Evolutionary conservation across 2,113 vertebrate genomes (phyloP).

Genomic region (Thermophis baileyi): DNA sequence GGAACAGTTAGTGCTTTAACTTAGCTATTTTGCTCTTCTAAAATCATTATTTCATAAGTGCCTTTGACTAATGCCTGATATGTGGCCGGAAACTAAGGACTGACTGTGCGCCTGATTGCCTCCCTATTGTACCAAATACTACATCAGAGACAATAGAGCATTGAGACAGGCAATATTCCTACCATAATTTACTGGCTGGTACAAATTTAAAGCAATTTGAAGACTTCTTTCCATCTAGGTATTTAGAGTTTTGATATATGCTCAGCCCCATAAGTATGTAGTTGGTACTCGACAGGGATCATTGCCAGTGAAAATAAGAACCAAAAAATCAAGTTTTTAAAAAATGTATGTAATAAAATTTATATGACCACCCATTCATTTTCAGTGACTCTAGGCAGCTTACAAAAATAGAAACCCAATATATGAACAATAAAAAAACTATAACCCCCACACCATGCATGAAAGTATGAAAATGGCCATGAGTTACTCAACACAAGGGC

Average conservation of each 20-base stretch:
- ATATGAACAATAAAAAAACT: background rate
- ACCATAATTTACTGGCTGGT: background rate
- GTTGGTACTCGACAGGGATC: background rate
- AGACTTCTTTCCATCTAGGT: background rate
- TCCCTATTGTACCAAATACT: background rate
- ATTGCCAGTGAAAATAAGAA: background rate
- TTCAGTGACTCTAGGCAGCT: background rate
- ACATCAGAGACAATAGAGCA: background rate
- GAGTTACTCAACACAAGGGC: background rate
- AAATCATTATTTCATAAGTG: background rate
- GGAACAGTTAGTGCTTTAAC: constrained; percentile 1
- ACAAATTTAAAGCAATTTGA: background rate
- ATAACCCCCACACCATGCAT: background rate
- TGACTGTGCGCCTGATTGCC: background rate
- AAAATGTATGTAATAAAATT: background rate
- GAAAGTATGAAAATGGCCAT: background rate
- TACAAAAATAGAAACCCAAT: background rate
- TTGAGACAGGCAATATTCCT: background rate
- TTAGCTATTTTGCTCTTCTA: constrained; percentile 14
- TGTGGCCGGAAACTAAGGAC: background rate
- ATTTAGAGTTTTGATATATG: background rate
- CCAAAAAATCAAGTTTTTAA: background rate
- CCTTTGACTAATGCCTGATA: background rate
- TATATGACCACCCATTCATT: background rate
- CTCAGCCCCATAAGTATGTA: background rate